phyloP scores from a whole-genome alignment of 2,888 invertebrate species.

The Dynastes grantii region DNA sequence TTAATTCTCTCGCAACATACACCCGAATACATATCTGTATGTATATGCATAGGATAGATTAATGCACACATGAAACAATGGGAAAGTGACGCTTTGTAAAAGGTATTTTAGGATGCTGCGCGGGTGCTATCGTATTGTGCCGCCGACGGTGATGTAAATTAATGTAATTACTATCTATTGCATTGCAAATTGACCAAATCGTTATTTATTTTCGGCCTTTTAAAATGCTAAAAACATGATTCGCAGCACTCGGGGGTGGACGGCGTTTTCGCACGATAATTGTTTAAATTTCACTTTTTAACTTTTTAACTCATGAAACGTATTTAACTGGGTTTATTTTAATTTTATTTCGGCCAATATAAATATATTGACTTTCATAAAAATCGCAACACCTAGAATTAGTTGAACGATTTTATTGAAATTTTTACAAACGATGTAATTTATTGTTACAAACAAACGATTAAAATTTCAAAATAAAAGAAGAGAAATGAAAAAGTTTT shows the following conservation, averaged over 20 bases:
- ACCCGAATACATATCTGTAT: too few relatives aligned
- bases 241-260: not conserved
- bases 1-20: not conserved
- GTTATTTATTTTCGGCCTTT: constrained; percentile 46
- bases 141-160: constrained; percentile 41
- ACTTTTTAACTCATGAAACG: not conserved
- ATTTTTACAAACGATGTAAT: too few relatives aligned
- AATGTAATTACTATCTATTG: constrained; percentile 51
- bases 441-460: too few relatives aligned
- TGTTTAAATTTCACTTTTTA: constrained; percentile 44
- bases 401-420: too few relatives aligned
- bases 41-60: too few relatives aligned
- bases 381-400: too few relatives aligned
- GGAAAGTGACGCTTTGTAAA: too few relatives aligned
- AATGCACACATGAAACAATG: not conserved
- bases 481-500: too few relatives aligned
- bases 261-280: constrained; percentile 10
- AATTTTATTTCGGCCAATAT: not conserved
- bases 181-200: constrained; percentile 49
- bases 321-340: not conserved
- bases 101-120: too few relatives aligned
- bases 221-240: constrained; percentile 48
- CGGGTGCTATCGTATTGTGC: not conserved
- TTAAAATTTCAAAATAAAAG: too few relatives aligned
- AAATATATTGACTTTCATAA: too few relatives aligned